Conservation (phyloP, 2,113 vertebrate species). For the Fulica atra region DNA sequence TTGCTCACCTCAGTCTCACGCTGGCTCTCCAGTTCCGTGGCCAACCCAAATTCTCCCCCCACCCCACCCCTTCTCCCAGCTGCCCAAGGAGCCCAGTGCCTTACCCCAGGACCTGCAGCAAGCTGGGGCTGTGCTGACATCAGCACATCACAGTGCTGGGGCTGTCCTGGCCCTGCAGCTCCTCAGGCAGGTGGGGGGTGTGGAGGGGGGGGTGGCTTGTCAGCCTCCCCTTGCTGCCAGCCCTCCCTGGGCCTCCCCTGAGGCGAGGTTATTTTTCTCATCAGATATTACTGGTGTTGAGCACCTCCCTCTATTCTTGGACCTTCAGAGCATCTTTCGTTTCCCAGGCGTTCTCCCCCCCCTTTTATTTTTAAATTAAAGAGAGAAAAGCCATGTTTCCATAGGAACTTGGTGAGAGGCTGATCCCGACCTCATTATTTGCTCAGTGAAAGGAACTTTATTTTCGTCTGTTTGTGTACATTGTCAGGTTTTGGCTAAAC, state of each 20-base stretch:
- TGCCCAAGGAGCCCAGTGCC: neutral
- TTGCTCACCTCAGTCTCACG: neutral
- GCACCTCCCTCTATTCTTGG: constrained; percentile 38
- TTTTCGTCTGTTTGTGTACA: constrained; percentile 73
- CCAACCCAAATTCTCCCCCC: neutral
- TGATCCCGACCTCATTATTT: constrained; percentile 59
- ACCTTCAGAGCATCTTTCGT: constrained; percentile 32
- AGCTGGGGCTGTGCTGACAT: neutral
- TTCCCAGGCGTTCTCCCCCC: constrained; percentile 40
- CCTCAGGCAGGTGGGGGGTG: neutral
- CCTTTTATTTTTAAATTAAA: constrained; percentile 58
- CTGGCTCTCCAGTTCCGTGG: neutral
- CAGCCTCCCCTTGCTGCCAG: neutral
- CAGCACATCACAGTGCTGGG: rapidly evolving
- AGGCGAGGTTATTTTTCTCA: neutral
- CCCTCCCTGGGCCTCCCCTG: neutral
- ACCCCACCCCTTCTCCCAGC: neutral
- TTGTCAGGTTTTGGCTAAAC: constrained; percentile 70
- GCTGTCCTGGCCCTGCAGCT: neutral
- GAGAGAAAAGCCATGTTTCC: constrained; percentile 67
- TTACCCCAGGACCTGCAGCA: neutral
- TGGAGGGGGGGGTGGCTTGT: too few relatives aligned
- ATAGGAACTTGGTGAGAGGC: constrained; percentile 74
- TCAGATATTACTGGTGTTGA: neutral
- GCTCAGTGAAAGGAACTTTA: constrained; percentile 75